Conservation (phyloP, 1,140 invertebrate genomes). For the Tetragnatha versicolor region DNA sequence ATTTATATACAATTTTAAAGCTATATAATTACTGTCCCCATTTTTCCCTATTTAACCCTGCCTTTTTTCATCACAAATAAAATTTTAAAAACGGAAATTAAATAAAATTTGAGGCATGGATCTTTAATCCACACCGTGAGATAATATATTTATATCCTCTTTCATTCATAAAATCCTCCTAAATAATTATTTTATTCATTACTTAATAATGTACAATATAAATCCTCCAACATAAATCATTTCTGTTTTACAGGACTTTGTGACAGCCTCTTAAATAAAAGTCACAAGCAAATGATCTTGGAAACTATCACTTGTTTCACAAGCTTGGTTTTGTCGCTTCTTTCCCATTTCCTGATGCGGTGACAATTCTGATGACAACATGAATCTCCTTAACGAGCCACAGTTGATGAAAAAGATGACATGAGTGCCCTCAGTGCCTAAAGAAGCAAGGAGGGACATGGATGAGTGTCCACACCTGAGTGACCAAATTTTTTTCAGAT, state of each 20-base stretch:
- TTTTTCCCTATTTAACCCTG: too few species aligned
- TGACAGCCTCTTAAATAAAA: conserved; percentile 10
- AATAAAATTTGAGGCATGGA: too few species aligned
- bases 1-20: too few species aligned
- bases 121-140: too few species aligned
- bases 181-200: not conserved
- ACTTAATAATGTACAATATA: not conserved
- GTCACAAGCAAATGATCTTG: not conserved
- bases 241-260: conserved; percentile 12
- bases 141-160: too few species aligned
- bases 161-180: too few species aligned
- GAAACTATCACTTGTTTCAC: not conserved
- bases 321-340: not conserved
- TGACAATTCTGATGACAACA: conserved; percentile 1
- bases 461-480: not conserved
- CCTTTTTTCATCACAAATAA: too few species aligned
- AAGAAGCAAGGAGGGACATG: not conserved
- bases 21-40: too few species aligned
- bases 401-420: too few species aligned
- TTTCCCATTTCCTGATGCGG: conserved; percentile 6
- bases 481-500: too few species aligned
- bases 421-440: not conserved
- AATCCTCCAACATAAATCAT: not conserved
- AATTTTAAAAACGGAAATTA: too few species aligned
- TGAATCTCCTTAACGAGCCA: not conserved